These are phyloP conservation scores for Brachyhypopomus gauderio DNA, from an alignment of 2,113 vertebrate genomes.

Conservation along the genomic window DNA sequence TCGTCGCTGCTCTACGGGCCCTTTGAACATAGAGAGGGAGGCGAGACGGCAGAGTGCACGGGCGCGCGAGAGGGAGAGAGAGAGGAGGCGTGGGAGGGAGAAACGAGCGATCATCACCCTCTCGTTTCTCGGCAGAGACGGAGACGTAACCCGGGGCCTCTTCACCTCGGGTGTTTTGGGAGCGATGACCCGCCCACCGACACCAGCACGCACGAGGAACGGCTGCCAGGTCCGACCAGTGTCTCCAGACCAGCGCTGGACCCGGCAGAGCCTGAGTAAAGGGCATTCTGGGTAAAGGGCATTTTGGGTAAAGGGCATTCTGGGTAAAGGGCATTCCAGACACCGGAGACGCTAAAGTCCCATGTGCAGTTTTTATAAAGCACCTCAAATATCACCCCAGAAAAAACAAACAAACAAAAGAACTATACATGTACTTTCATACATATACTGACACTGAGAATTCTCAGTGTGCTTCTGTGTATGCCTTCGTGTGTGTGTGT, in stretches of 20 bases:
- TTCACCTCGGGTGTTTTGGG: slow-evolving; percentile 29
- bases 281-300: background rate
- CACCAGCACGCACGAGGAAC: background rate
- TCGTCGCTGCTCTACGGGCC: slow-evolving; percentile 21
- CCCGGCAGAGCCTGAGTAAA: background rate
- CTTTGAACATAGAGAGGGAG: slow-evolving; percentile 43
- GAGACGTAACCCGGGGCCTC: slow-evolving; percentile 45
- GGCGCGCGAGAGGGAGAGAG: slow-evolving; percentile 28
- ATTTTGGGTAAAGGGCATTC: background rate
- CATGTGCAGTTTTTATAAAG: too few species aligned
- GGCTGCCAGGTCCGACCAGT: background rate
- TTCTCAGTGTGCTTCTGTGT: background rate
- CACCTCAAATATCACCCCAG: too few species aligned
- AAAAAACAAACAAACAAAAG: too few species aligned
- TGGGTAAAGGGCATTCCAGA: background rate
- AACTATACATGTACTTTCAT: too few species aligned
- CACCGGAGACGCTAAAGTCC: background rate
- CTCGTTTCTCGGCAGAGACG: slow-evolving; percentile 54
- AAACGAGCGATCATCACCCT: slow-evolving; percentile 63
- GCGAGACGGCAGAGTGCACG: slow-evolving; percentile 11
- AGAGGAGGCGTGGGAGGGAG: slow-evolving; percentile 48
- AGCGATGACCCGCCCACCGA: background rate
- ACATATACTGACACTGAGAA: too few species aligned
- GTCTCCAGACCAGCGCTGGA: background rate
- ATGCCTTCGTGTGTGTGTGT: background rate